Evolutionary conservation across 2,888 invertebrate genomes (phyloP).

Genomic region (Lasioglossum marginatum): DNA sequence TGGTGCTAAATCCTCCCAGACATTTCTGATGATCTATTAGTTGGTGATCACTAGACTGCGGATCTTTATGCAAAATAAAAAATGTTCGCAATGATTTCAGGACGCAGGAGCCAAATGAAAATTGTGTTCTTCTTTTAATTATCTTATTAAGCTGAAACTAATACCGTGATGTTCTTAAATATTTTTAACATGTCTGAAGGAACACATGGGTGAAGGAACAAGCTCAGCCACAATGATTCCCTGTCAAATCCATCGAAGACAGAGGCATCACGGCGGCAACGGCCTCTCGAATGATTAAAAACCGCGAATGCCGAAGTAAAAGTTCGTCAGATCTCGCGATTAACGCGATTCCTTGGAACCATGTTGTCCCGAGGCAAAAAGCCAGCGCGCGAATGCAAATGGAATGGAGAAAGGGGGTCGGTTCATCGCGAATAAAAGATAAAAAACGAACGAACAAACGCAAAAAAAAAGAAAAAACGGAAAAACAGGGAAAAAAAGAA

Average conservation of each 20-base stretch:
- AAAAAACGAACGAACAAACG: constrained; percentile 38
- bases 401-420: constrained; percentile 46
- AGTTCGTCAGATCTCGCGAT: constrained; percentile 54
- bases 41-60: not conserved
- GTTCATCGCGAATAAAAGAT: constrained; percentile 60
- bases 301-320: constrained; percentile 16
- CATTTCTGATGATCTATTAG: not conserved
- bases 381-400: constrained; percentile 45
- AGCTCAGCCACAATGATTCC: not conserved
- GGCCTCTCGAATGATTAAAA: constrained; percentile 16
- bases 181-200: too few relatives aligned
- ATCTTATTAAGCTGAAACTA: too few relatives aligned
- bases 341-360: constrained; percentile 65
- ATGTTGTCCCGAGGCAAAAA: constrained; percentile 42
- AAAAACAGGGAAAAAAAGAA: constrained; percentile 38
- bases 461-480: not conserved
- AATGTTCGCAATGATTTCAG: too few relatives aligned
- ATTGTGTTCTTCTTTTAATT: too few relatives aligned
- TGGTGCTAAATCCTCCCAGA: not conserved
- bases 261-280: not conserved
- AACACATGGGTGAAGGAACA: not conserved
- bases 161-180: too few relatives aligned
- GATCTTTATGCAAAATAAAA: too few relatives aligned
- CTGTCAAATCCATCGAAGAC: not conserved
- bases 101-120: too few relatives aligned